Conservation (phyloP, 35 echinoderm and acorn worm genomes). For the Heliocidaris erythrogramma region DNA sequence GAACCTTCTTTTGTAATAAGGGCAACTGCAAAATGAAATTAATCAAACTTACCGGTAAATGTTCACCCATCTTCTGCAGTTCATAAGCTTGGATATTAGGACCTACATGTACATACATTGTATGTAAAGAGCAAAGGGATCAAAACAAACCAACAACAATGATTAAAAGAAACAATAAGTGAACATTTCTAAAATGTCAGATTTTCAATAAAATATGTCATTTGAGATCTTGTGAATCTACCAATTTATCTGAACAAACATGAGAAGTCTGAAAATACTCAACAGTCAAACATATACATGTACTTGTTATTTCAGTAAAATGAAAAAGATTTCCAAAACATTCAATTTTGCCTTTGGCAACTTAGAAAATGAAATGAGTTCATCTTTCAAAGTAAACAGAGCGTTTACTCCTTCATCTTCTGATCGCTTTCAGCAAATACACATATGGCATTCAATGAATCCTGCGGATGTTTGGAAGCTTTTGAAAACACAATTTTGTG, state of each 20-base stretch:
- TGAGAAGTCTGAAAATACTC: too few relatives aligned
- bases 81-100: constrained; percentile 60
- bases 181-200: too few relatives aligned
- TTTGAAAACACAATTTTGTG: not conserved
- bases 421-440: not conserved
- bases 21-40: not conserved
- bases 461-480: not conserved
- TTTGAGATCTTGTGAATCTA: too few relatives aligned
- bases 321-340: too few relatives aligned
- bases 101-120: too few relatives aligned
- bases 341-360: not conserved
- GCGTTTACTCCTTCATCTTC: not conserved
- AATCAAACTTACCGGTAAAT: constrained; percentile 44
- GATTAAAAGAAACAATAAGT: too few relatives aligned
- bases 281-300: too few relatives aligned
- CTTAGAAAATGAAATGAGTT: not conserved
- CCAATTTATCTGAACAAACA: too few relatives aligned
- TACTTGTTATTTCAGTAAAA: too few relatives aligned
- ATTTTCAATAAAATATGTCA: too few relatives aligned
- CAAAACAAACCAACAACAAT: too few relatives aligned
- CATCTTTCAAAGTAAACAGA: not conserved
- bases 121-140: not conserved
- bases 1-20: too few relatives aligned
- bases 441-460: not conserved
- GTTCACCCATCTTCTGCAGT: not conserved